Percentiles rank a stretch among this genome's conserved stretches.
Evolutionary conservation across 2,797 vertebrate species (phyloP).

Genomic region (Spondyliosoma cantharus): DNA sequence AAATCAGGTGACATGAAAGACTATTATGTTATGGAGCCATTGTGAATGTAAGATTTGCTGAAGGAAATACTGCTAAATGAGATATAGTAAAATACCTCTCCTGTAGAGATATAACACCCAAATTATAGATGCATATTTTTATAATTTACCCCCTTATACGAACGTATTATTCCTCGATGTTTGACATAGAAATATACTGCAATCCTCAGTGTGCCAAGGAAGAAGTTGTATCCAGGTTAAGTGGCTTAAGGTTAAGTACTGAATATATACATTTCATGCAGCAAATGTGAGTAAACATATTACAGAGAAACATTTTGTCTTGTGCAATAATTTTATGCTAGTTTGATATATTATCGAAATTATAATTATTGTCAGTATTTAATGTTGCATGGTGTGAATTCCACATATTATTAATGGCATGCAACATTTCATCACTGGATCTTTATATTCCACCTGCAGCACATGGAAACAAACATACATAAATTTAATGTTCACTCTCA

Average conservation of each 20-base stretch:
- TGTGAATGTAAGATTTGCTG: slow-evolving; percentile 68
- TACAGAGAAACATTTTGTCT: slow-evolving; percentile 60
- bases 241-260: slow-evolving; percentile 30
- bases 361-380: slow-evolving; percentile 52
- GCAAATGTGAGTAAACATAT: slow-evolving; percentile 59
- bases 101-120: slow-evolving; percentile 29
- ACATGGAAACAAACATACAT: slow-evolving; percentile 27
- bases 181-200: slow-evolving; percentile 13
- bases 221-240: slow-evolving; percentile 42
- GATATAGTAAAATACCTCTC: slow-evolving; percentile 47
- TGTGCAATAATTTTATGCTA: slow-evolving; percentile 58
- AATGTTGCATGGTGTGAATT: slow-evolving; percentile 69
- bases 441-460: slow-evolving; percentile 27
- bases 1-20: slow-evolving; percentile 17
- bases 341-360: slow-evolving; percentile 47
- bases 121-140: slow-evolving; percentile 62
- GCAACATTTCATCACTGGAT: slow-evolving; percentile 50
- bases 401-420: slow-evolving; percentile 55
- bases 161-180: slow-evolving; percentile 27
- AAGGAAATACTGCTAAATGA: slow-evolving; percentile 47
- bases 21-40: slow-evolving; percentile 41
- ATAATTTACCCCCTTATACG: slow-evolving; percentile 30
- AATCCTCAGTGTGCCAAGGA: slow-evolving; percentile 39
- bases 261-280: slow-evolving; percentile 71
- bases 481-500: slow-evolving; percentile 29